These are phyloP conservation scores for Ivindomyrus marchei DNA, from an alignment of 2,113 vertebrate species.

Conservation along the genomic window DNA sequence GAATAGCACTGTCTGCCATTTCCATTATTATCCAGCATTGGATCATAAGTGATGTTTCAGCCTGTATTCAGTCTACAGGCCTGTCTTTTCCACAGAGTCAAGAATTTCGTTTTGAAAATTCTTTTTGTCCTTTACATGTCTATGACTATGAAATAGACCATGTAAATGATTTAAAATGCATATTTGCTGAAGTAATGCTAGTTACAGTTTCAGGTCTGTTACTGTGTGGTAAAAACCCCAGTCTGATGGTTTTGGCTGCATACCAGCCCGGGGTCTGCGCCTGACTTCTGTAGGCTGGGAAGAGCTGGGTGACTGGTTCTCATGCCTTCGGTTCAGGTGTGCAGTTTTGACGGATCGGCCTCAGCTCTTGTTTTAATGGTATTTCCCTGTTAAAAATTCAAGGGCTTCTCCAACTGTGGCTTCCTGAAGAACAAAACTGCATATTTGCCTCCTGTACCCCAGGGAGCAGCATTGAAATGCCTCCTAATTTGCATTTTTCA, in stretches of 20 bases:
- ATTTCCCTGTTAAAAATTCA: not conserved
- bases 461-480: not conserved
- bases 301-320: not conserved
- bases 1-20: not conserved
- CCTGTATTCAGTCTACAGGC: not conserved
- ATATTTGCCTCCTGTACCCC: not conserved
- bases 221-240: not conserved
- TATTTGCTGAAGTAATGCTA: not conserved
- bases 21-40: not conserved
- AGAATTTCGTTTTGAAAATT: not conserved
- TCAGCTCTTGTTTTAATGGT: not conserved
- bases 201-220: not conserved
- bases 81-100: not conserved
- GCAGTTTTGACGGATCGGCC: not conserved
- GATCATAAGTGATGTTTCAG: not conserved
- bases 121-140: not conserved
- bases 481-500: not conserved
- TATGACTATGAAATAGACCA: not conserved
- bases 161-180: not conserved
- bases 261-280: not conserved
- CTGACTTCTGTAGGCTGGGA: not conserved
- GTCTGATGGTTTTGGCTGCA: not conserved
- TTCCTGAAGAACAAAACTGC: constrained; percentile 4
- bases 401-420: not conserved
- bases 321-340: not conserved